Conservation (phyloP, 2,113 vertebrate genomes). For the Pithys albifrons region DNA sequence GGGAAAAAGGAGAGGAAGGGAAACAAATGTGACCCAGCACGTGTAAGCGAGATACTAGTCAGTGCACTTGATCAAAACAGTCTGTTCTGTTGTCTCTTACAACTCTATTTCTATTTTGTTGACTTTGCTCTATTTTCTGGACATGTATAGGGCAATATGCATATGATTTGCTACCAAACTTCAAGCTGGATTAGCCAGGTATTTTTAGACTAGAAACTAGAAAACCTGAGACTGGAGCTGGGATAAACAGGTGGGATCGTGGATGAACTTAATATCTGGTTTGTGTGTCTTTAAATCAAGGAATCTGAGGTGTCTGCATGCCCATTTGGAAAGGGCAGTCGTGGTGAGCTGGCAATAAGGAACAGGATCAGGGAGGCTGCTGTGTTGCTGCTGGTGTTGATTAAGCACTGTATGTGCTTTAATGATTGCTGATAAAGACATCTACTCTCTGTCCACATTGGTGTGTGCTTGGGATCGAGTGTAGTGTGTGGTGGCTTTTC, state of each 20-base stretch:
- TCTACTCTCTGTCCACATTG: background rate
- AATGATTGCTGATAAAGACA: background rate
- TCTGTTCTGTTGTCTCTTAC: background rate
- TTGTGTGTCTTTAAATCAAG: background rate
- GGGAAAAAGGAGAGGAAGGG: background rate
- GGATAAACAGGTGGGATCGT: background rate
- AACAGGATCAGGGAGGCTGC: rapidly evolving
- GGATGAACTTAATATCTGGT: background rate
- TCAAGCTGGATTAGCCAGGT: background rate
- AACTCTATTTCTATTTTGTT: background rate
- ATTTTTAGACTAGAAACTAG: background rate
- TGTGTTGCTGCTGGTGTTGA: background rate
- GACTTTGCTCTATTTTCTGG: background rate
- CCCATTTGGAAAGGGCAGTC: background rate
- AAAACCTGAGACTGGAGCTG: background rate
- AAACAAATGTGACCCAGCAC: background rate
- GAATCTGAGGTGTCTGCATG: background rate
- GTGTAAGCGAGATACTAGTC: rapidly evolving
- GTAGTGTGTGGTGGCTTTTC: background rate
- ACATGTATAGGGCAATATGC: background rate
- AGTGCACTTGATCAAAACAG: background rate
- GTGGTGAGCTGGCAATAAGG: background rate
- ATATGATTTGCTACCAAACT: background rate
- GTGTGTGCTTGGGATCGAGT: background rate
- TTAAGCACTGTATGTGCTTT: background rate